Evolutionary conservation across 2,113 vertebrate genomes (phyloP), one percentile per base, ranked within the genome.

Genomic region (Corydoras maculifer): DNA sequence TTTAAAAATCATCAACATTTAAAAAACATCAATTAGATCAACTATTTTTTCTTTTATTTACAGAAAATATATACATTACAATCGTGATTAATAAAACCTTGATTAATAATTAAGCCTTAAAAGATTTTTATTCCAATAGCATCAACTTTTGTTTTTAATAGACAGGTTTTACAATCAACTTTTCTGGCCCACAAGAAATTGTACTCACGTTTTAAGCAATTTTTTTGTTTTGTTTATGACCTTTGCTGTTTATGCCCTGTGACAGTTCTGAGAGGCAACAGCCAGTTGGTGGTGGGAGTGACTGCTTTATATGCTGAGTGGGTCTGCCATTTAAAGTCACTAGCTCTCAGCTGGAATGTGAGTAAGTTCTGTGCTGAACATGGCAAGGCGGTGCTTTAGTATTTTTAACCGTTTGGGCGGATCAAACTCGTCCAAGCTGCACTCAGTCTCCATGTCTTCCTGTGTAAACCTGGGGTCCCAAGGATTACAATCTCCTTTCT

Each of bases 331-430:
- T 90, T 89, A 85, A 79, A 91, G 87, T 80, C 88, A 86, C 74
- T 84, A 70, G 75, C 82, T 81, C 77, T 75, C 64, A 81, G 75
- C 75, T 84, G 87, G 90, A 91, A 91, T 91, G 87, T 82, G 49
- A 79, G 80, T 83, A 48, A 79, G 80, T 83, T 79, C 83, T 77
- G 78, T 82, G 79, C 84, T 77, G 78, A 66, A 75, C 83, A 79
- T 81, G 68, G 75, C 64, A 60, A 79, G 80, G 81, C 84, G 83
- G 82, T 74, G 80, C 86, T 82, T 90, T 91, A 89, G 89, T 91
- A 89, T 89, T 91, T 91, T 90, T 91, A 90, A 88, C 87, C 79
- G 83, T 61, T 82, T 69, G 88, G 89, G 88, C 80, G 90, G 88
- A 87, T 84, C 86, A 79, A 48, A 78, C 73, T 32, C 73, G 81